phyloP scores from a whole-genome alignment of 2,113 vertebrate genomes.

The Bubo scandiacus region DNA sequence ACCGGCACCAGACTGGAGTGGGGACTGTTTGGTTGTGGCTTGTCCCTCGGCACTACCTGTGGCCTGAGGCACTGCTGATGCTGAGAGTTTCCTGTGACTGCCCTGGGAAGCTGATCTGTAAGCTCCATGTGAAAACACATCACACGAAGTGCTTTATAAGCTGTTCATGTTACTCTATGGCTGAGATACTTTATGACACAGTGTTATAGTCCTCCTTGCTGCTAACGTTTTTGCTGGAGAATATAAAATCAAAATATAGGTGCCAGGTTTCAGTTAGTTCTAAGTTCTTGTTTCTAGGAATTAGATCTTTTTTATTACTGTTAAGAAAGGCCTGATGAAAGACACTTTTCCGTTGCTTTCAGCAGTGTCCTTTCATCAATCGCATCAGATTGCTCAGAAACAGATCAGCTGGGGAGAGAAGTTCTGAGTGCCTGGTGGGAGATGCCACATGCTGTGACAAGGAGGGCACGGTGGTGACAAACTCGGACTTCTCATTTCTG shows the following conservation, averaged over 20 bases:
- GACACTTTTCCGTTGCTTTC: neutral
- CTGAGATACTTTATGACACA: neutral
- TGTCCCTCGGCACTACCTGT: accelerated
- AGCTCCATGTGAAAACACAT: neutral
- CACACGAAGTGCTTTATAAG: neutral
- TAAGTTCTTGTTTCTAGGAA: neutral
- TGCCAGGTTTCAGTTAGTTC: neutral
- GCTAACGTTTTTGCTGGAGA: neutral
- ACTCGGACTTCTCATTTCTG: neutral
- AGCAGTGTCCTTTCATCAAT: neutral
- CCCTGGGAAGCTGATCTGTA: neutral
- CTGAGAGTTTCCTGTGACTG: neutral
- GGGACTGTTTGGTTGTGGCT: too few species aligned
- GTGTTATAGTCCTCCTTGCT: neutral
- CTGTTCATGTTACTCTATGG: neutral
- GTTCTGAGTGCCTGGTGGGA: neutral
- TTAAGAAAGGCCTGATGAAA: neutral
- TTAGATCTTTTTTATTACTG: neutral
- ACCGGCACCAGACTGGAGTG: neutral
- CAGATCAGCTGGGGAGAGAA: neutral
- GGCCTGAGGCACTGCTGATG: too few species aligned
- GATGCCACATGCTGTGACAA: too few species aligned
- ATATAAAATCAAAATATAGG: neutral
- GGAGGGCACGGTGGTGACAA: neutral
- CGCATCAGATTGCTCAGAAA: neutral